phyloP scores from a whole-genome alignment of 2,797 vertebrate genomes.

The Chaetophractus vellerosus region DNA sequence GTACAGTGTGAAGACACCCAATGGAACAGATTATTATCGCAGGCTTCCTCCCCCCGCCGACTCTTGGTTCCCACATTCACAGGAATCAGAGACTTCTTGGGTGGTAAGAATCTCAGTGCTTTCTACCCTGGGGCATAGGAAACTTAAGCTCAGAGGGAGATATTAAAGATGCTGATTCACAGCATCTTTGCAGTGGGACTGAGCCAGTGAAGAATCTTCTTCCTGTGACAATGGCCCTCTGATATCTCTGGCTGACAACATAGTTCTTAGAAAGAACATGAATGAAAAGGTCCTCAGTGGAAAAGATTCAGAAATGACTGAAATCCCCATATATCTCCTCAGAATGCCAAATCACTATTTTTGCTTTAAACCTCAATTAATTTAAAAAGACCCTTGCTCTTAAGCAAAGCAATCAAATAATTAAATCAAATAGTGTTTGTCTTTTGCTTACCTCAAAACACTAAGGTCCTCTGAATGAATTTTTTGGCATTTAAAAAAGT shows the following conservation, averaged over 20 bases:
- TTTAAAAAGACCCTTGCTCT: background rate
- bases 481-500: background rate
- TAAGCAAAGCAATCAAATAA: background rate
- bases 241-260: too few species aligned
- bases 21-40: too few species aligned
- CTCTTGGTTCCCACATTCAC: too few species aligned
- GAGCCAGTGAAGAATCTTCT: too few species aligned
- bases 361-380: background rate
- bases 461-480: background rate
- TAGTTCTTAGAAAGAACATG: background rate
- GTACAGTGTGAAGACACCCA: background rate
- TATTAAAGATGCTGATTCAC: background rate
- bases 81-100: background rate
- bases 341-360: background rate
- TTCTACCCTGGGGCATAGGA: background rate
- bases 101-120: rapidly evolving
- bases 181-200: background rate
- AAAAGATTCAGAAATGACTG: background rate
- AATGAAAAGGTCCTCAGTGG: background rate
- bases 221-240: too few species aligned
- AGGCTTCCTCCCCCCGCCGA: rapidly evolving
- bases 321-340: background rate
- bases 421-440: background rate
- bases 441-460: background rate
- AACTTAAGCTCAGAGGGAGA: background rate